phyloP scores from a whole-genome alignment of 2,113 vertebrate species.

The Perca fluviatilis region DNA sequence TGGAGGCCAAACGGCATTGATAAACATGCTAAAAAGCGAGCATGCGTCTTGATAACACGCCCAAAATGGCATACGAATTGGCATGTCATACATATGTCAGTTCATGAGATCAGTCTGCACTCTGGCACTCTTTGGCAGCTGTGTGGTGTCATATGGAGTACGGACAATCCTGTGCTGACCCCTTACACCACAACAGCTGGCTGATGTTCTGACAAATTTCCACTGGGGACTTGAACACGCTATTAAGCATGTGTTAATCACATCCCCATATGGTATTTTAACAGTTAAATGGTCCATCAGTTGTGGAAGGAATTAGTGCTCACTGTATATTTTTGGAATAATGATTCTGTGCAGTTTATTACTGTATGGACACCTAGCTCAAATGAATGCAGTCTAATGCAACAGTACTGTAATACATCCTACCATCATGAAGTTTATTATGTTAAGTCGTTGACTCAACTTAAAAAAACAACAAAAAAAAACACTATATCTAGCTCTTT shows the following conservation, averaged over 20 bases:
- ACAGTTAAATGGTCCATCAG: constrained; percentile 5
- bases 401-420: neutral
- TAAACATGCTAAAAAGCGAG: too few relatives aligned
- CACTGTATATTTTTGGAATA: neutral
- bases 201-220: constrained; percentile 54
- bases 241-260: constrained; percentile 50
- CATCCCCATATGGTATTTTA: constrained; percentile 37
- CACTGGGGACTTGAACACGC: constrained; percentile 37
- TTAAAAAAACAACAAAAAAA: too few relatives aligned
- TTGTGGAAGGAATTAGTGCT: neutral
- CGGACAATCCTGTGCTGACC: constrained; percentile 44
- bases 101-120: too few relatives aligned
- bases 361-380: neutral
- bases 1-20: too few relatives aligned
- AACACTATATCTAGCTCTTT: neutral
- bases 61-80: too few relatives aligned
- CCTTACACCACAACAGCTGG: constrained; percentile 61
- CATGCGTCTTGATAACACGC: too few relatives aligned
- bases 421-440: neutral
- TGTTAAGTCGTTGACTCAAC: neutral
- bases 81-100: too few relatives aligned
- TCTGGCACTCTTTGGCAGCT: constrained; percentile 43
- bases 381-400: neutral
- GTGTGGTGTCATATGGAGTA: constrained; percentile 47
- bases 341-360: neutral